Base-by-base conservation (phyloP, 2,888 invertebrate genomes). In the Bellardia pandia region DNA sequence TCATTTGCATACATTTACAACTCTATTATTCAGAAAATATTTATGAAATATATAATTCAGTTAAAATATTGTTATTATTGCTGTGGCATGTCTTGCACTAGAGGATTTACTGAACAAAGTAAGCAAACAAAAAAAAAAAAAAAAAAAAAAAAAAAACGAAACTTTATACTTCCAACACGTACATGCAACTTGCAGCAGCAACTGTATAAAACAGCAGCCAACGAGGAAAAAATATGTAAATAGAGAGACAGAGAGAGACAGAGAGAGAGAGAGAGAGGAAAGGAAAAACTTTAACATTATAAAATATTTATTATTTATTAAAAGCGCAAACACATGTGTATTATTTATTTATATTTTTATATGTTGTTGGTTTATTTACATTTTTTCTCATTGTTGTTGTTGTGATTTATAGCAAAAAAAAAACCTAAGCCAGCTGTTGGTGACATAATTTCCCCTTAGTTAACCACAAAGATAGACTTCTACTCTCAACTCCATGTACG, bases 261-360 rank as follows among this genome's bases (percentile, higher is more conserved):
- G 6, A 37, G 37, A 45, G 9, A 40, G 56, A 23, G 23, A 23
- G 23, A 23, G 23, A 23, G 23, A 23, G 23, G 23, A 30, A 80
- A 74, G 72, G 74, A 14, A 79, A 79, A 79, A 85, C 64, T 60
- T 82, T 74, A 69, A 78, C 62, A 48, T 86, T 77, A 82, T 82
- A 78, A 86, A 79, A 83, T 86, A 86, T 86, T 82, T 86, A 86
- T 86, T 71, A 83, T 79, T 75, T 83, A 79, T 83, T 78, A 64
- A 86, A 83, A 86, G 79, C 69, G 75, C 71, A 69, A 79, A 79
- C 82, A 82, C 78, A 78, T 78, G 82, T 69, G 72, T 69, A 42
- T 82, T 77, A 77, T 76, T 40, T 78, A 78, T 64, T 40, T 69
- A 42, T 71, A 69, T 51, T 62, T 62, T 69, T 58, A 62, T 60